Evolutionary conservation across 2,113 vertebrate genomes (phyloP).

Genomic region (Neolamprologus ventralis): DNA sequence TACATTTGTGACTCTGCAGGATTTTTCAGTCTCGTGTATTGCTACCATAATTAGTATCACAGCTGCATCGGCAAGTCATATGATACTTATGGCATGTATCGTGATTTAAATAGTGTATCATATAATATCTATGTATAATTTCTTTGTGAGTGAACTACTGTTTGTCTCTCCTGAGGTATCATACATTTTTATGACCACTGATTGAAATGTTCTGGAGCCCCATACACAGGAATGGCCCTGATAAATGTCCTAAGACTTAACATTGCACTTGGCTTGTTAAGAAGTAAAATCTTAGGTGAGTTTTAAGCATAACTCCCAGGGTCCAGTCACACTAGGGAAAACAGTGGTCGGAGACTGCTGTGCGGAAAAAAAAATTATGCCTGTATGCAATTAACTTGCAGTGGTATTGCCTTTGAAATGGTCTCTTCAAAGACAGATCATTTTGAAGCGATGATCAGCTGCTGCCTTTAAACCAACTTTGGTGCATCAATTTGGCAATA

Average conservation of each 20-base stretch:
- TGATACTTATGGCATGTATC: constrained; percentile 3
- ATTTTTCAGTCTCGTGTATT: background rate
- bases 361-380: background rate
- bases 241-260: background rate
- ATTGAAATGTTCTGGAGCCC: background rate
- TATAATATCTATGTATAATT: background rate
- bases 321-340: background rate
- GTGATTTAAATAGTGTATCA: constrained; percentile 13
- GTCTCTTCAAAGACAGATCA: background rate
- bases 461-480: background rate
- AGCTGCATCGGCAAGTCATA: constrained; percentile 28
- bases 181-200: constrained; percentile 16
- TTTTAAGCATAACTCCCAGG: background rate
- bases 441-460: background rate
- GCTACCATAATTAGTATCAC: constrained; percentile 23
- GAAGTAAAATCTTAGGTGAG: background rate
- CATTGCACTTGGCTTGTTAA: background rate
- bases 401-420: background rate
- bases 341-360: background rate
- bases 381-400: background rate
- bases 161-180: background rate
- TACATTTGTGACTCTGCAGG: background rate
- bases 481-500: background rate
- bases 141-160: background rate
- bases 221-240: background rate